Conservation (phyloP, 2,888 invertebrate genomes). For the Julus scanicus region DNA sequence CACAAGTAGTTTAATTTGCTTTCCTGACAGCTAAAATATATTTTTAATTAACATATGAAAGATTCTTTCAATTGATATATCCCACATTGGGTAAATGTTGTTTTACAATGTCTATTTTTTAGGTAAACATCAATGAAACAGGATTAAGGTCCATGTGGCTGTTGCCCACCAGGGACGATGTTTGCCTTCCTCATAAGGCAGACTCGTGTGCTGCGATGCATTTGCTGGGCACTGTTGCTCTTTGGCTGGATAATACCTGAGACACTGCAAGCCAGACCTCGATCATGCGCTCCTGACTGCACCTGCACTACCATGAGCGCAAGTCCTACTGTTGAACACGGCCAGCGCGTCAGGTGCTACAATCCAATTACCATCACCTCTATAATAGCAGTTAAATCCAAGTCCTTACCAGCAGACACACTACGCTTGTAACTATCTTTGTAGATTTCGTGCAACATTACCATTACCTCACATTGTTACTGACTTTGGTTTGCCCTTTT, state of each 20-base stretch:
- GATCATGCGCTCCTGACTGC: slow-evolving; percentile 43
- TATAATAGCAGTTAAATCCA: not conserved
- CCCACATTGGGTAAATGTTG: too few species aligned
- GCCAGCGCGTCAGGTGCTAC: slow-evolving; percentile 14
- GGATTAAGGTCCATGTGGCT: not conserved
- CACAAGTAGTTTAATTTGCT: too few species aligned
- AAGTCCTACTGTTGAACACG: not conserved
- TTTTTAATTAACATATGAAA: too few species aligned
- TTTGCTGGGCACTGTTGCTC: slow-evolving; percentile 2
- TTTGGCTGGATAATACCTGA: slow-evolving; percentile 43
- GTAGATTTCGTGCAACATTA: not conserved
- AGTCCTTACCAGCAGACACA: slow-evolving; percentile 23
- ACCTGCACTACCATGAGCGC: slow-evolving; percentile 44
- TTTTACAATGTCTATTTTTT: not conserved
- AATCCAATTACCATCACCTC: not conserved
- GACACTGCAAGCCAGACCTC: not conserved
- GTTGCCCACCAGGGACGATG: not conserved
- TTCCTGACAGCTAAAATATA: too few species aligned
- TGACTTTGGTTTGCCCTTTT: not conserved
- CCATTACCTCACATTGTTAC: not conserved
- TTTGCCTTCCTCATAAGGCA: not conserved
- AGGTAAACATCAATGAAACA: not conserved
- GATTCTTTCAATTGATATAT: too few species aligned
- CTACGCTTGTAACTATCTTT: not conserved
- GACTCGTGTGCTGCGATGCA: not conserved